phyloP scores from a whole-genome alignment of 2,113 vertebrate genomes.

The Tetrao urogallus region DNA sequence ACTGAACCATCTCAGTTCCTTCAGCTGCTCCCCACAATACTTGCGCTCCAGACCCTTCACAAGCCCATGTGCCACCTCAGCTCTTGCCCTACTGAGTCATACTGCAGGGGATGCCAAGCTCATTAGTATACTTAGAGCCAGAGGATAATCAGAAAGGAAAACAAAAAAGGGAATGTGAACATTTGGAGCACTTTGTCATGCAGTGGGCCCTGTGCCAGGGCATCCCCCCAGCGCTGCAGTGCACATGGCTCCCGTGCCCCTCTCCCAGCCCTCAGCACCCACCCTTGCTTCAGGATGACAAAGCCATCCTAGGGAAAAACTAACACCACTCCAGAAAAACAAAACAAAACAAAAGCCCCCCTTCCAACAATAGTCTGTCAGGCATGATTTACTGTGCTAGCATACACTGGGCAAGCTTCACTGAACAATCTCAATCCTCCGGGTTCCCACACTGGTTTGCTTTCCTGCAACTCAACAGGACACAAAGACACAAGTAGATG shows the following conservation, averaged over 20 bases:
- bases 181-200: not conserved
- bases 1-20: too few relatives aligned
- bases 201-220: not conserved
- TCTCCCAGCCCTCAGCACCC: not conserved
- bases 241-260: not conserved
- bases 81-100: not conserved
- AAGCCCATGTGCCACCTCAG: not conserved
- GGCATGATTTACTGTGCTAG: constrained; percentile 74
- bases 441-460: constrained; percentile 60
- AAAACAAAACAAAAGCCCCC: constrained; percentile 32
- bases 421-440: constrained; percentile 63
- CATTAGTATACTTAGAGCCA: not conserved
- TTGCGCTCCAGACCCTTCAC: too few relatives aligned
- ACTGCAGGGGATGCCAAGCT: not conserved
- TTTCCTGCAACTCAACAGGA: constrained; percentile 38
- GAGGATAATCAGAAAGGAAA: not conserved
- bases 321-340: not conserved
- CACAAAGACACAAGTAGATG: constrained; percentile 72
- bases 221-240: not conserved
- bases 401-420: constrained; percentile 66
- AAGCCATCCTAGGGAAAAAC: constrained; percentile 29
- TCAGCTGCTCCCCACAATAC: too few relatives aligned
- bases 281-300: not conserved
- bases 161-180: not conserved
- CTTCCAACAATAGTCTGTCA: constrained; percentile 74